Base-by-base conservation (phyloP, 2,797 vertebrate species). In the Mionectes olivaceus region DNA sequence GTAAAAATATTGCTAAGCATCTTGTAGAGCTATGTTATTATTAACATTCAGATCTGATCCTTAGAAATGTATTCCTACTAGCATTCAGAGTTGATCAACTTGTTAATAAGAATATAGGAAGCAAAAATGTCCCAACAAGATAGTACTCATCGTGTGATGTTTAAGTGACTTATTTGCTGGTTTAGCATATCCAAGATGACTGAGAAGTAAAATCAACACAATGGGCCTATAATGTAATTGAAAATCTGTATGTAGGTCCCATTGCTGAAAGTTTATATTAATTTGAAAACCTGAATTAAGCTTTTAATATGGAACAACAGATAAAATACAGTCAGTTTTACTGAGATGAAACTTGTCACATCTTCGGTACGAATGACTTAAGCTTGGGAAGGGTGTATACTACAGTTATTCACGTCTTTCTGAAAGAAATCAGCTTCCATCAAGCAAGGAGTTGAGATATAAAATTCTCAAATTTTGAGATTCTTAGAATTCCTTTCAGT, bases 351-450 rank as follows among this genome's bases (percentile, higher is more conserved):
- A 71, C 50, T 90, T 30, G 7, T 73, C 59, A 90, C 43, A 64
- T 50, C 41, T 78, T 87, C 49, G 73, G 27, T 47, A 78, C 22
- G 13, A 13, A 81, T 65, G 84, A 35, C 44, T 60, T 77, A 77
- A 30, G 5, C 23, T 87, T 57, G 5, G 67, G 61, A 94, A 92
- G 59, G 44, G 33, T 87, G 46, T 46, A 79, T 32, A n/a, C 19
- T 82, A 46, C 50, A 87, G 27, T 63, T 90, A 89, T 86, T 92
- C 65, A 89, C 46, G 1, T 7, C 47, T 64, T 23, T n/a, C 22
- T 92, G 57, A 91, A 83, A 50, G 57, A 93, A 95, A 96, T 73
- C 24, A 80, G 8, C 46, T 96, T 94, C 57, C 49, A 78, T 50
- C 46, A 13, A 76, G 56, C 71, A 80, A 83, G 24, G 23, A 84